Evolutionary conservation across 1,140 invertebrate species (phyloP), one percentile per base, ranked within the genome.

Genomic region (Globodera rostochiensis): DNA sequence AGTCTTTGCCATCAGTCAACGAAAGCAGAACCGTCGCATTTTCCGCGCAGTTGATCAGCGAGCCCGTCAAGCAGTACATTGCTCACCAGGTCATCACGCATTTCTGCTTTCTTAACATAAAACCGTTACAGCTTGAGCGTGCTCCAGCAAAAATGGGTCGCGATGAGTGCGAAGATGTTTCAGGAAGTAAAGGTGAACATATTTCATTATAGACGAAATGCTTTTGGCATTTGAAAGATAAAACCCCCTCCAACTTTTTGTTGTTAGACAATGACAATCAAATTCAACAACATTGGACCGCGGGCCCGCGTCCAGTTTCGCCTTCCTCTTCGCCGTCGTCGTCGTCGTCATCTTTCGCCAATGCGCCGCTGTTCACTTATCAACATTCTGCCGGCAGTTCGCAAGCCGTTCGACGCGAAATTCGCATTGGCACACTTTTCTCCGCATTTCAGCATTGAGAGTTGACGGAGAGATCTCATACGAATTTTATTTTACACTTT

Each of bases 381-480:
- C 74, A 53, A 9, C 78, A 80, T 46, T 67, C 74, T 15, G 57
- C 21, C 25, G 80, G 80, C n/a, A 80, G 49, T 53, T 80, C 80
- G 45, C 78, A 80, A 3, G 77, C 80, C 21, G 78, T 80, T 66
- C 78, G 80, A 60, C 60, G 80, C 45, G 50, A 73, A 66, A 73
- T 80, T 80, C 77, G 36, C 21, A 80, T 80, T 49, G 80, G 69
- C 45, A 45, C 67, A 46, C 45, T 80, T n/a, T 80, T 80, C 21
- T 47, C 75, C n/a, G 19, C 57, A 19, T 64, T 49, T 53, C 25
- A 64, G 4, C 46, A 77, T 46, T 6, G 36, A 60, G 36, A 60
- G 6, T 71, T 67, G 6, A 71, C n/a, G 7, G 75, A 77, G n/a
- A 36, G 67, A n/a, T 71, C 13, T 71, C 25, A 15, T 13, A 9